phyloP scores from a whole-genome alignment of 2,113 vertebrate species.

The Sylvietta virens region DNA sequence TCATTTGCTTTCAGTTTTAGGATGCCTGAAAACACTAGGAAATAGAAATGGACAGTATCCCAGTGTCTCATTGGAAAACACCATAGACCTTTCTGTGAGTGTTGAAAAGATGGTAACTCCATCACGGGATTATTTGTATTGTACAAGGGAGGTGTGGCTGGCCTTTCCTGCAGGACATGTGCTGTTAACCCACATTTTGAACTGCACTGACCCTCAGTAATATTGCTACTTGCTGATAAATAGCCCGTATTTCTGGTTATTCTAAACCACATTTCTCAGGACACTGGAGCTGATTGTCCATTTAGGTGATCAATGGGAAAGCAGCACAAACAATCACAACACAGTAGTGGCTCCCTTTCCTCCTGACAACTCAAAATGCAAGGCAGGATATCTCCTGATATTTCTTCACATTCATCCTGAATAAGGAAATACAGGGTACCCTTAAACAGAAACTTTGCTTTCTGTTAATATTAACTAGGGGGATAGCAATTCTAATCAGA shows the following conservation, averaged over 20 bases:
- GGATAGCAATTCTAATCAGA: neutral
- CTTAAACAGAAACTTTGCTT: neutral
- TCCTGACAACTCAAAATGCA: neutral
- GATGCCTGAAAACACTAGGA: neutral
- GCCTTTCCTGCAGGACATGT: neutral
- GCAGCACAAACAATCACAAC: neutral
- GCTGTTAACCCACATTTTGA: neutral
- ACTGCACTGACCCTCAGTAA: neutral
- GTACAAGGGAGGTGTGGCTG: neutral
- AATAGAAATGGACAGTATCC: neutral
- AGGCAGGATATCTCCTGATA: neutral
- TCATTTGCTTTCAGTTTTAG: neutral
- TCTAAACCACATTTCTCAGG: neutral
- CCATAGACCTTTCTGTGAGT: neutral
- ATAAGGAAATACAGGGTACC: neutral
- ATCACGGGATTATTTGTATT: neutral
- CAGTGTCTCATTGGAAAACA: fast-evolving
- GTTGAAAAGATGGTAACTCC: neutral
- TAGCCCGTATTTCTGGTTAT: neutral
- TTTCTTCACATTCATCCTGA: neutral
- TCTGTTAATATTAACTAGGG: neutral
- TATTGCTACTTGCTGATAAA: neutral
- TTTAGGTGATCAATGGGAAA: neutral
- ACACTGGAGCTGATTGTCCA: neutral
- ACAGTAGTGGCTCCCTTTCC: neutral